phyloP scores from a whole-genome alignment of 1,140 invertebrate genomes.

The Drosophila pseudoobscura region DNA sequence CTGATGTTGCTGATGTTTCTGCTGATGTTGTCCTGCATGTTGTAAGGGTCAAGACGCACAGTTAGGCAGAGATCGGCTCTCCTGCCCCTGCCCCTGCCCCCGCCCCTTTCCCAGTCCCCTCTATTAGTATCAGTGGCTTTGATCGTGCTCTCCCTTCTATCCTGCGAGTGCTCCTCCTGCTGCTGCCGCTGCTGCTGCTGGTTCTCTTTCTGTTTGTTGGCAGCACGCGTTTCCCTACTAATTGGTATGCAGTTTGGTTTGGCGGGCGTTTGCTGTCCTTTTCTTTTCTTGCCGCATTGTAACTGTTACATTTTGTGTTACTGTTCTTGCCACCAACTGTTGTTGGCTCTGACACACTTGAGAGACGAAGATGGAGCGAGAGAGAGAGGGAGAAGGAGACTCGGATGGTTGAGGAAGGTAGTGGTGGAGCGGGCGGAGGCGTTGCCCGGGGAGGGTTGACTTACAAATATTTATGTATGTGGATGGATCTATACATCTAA shows the following conservation, averaged over 20 bases:
- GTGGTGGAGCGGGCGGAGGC: neutral
- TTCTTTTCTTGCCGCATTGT: constrained; percentile 50
- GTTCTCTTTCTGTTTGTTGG: constrained; percentile 45
- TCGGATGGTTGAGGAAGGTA: constrained; percentile 17
- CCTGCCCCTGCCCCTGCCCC: neutral
- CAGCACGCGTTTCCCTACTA: constrained; percentile 80
- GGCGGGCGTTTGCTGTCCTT: constrained; percentile 65
- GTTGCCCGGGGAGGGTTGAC: constrained; percentile 30
- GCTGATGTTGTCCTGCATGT: constrained; percentile 63
- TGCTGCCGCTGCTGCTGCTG: constrained; percentile 40
- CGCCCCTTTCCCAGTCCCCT: neutral
- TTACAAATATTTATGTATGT: constrained; percentile 40
- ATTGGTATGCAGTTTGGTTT: constrained; percentile 79
- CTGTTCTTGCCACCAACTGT: constrained; percentile 51
- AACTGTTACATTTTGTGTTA: constrained; percentile 64
- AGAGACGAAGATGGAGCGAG: neutral
- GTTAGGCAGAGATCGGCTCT: constrained; percentile 53
- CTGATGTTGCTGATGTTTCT: constrained; percentile 21
- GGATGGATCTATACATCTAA: constrained; percentile 27
- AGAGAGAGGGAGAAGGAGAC: neutral
- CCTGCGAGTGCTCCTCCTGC: constrained; percentile 20
- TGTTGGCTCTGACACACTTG: constrained; percentile 23
- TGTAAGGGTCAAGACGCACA: constrained; percentile 78
- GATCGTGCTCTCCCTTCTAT: constrained; percentile 52
- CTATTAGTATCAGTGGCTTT: constrained; percentile 52